These are phyloP conservation scores for Enteromius afrohamiltoni DNA, from an alignment of 2,797 vertebrate species.

Conservation along the genomic window DNA sequence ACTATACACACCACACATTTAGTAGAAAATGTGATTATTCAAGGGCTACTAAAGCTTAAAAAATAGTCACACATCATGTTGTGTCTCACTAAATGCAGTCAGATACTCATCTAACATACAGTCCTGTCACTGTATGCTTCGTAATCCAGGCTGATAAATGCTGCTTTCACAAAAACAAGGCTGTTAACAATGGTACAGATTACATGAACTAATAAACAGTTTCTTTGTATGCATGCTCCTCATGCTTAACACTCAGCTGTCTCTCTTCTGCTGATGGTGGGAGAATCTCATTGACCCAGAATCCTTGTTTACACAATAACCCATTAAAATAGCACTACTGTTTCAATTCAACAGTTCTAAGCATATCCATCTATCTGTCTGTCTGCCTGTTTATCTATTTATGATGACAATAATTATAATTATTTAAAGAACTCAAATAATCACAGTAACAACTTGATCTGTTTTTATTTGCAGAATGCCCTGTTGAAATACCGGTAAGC, in stretches of 20 bases:
- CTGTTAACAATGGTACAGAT: slow-evolving; percentile 22
- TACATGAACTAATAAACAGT: slow-evolving; percentile 12
- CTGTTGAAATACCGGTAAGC: slow-evolving; percentile 84
- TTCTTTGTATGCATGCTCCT: slow-evolving; percentile 15
- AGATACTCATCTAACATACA: not conserved
- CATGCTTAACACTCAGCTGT: slow-evolving; percentile 19
- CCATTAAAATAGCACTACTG: slow-evolving; percentile 33
- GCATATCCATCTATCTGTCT: not conserved
- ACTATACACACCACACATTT: not conserved
- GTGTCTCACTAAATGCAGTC: not conserved
- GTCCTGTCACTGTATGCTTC: not conserved
- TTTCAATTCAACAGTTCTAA: not conserved
- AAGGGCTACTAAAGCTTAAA: slow-evolving; percentile 25
- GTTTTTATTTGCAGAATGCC: slow-evolving; percentile 75
- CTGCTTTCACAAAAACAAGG: slow-evolving; percentile 18
- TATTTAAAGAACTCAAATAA: not conserved
- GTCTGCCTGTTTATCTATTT: not conserved
- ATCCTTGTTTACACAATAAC: slow-evolving; percentile 35
- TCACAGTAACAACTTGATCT: not conserved
- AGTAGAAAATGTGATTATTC: slow-evolving; percentile 12
- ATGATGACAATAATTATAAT: not conserved
- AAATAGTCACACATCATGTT: not conserved
- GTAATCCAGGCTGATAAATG: slow-evolving; percentile 26
- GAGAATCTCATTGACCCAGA: slow-evolving; percentile 55
- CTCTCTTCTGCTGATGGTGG: slow-evolving; percentile 32